These are phyloP conservation scores for Listronotus oregonensis DNA, from an alignment of 1,140 invertebrate species.

Conservation along the genomic window DNA sequence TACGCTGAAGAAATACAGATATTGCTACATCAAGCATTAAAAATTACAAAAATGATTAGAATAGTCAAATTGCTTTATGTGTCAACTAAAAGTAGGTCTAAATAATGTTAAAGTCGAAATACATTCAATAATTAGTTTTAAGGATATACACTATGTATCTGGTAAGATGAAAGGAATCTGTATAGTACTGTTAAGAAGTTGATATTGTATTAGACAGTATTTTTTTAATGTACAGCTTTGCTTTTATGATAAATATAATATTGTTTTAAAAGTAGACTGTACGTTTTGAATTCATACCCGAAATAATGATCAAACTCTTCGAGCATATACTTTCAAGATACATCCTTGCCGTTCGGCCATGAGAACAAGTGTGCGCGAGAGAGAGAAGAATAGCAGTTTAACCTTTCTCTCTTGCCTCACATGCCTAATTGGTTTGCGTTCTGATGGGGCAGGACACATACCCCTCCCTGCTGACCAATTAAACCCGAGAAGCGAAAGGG, in stretches of 20 bases:
- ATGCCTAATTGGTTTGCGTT: too few relatives aligned
- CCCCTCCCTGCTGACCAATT: too few relatives aligned
- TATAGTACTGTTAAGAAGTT: slow-evolving; percentile 49
- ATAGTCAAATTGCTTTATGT: slow-evolving; percentile 40
- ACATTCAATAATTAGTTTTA: slow-evolving; percentile 52
- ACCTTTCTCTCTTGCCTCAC: too few relatives aligned
- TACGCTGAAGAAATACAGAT: too few relatives aligned
- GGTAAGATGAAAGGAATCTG: slow-evolving; percentile 40
- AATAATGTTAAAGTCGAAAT: slow-evolving; percentile 37
- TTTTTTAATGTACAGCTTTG: slow-evolving; percentile 55
- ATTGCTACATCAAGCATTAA: neutral
- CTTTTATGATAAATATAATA: slow-evolving; percentile 48
- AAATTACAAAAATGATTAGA: neutral
- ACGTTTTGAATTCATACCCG: too few relatives aligned
- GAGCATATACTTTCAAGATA: too few relatives aligned
- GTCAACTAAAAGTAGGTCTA: slow-evolving; percentile 29
- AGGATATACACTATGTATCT: slow-evolving; percentile 40
- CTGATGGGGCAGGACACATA: too few relatives aligned
- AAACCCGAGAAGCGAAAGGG: too few relatives aligned
- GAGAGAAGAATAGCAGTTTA: too few relatives aligned
- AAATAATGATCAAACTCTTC: too few relatives aligned
- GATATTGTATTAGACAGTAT: slow-evolving; percentile 52
- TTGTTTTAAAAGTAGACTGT: slow-evolving; percentile 17
- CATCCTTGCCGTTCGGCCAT: too few relatives aligned
- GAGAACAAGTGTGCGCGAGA: too few relatives aligned